These are phyloP conservation scores for Pandion haliaetus DNA, from an alignment of 2,113 vertebrate species.

Conservation along the genomic window DNA sequence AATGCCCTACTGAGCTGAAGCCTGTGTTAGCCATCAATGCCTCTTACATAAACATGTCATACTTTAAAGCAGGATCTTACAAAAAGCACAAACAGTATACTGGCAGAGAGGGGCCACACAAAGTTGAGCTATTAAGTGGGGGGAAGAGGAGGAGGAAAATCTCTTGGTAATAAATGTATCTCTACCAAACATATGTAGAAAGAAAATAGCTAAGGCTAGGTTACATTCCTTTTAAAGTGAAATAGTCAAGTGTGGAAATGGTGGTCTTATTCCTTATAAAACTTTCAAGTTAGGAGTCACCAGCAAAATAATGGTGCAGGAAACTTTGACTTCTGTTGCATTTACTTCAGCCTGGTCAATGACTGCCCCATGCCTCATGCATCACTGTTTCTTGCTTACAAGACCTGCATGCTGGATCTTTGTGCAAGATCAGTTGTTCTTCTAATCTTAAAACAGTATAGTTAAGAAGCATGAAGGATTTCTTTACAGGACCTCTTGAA, in stretches of 20 bases:
- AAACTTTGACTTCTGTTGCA: neutral
- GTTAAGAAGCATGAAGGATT: neutral
- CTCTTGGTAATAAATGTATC: neutral
- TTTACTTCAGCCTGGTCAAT: neutral
- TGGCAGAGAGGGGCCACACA: slow-evolving; percentile 70
- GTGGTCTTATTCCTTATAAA: neutral
- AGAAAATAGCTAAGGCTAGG: neutral
- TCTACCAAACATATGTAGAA: neutral
- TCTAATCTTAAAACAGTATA: neutral
- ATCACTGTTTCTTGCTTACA: neutral
- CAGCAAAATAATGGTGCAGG: neutral
- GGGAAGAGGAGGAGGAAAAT: neutral
- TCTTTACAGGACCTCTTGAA: neutral
- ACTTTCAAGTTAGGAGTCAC: neutral
- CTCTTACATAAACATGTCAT: slow-evolving; percentile 73
- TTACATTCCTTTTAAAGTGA: neutral
- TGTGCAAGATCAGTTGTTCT: neutral
- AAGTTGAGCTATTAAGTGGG: slow-evolving; percentile 40
- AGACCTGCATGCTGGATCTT: neutral
- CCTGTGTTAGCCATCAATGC: slow-evolving; percentile 64
- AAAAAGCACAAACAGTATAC: slow-evolving; percentile 61
- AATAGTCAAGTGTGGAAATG: neutral
- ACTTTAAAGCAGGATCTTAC: slow-evolving; percentile 73
- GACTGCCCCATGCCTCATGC: neutral
- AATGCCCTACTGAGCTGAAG: slow-evolving; percentile 60